Evolutionary conservation across 2,888 invertebrate species (phyloP), one percentile per base, ranked within the genome.

Genomic region (Pantelozetes paolii): DNA sequence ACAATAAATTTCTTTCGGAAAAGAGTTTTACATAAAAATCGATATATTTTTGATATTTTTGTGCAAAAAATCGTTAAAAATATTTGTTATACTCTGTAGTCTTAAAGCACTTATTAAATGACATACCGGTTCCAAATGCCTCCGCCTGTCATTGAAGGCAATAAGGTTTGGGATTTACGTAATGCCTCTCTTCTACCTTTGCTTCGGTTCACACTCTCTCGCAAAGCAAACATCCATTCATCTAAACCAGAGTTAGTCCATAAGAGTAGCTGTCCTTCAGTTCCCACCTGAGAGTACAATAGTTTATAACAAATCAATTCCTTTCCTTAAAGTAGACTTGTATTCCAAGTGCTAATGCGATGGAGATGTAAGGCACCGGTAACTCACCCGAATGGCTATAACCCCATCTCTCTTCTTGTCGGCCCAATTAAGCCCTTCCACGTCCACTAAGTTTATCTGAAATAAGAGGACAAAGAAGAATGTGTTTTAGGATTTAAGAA

Each of bases 381-480:
- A 30, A 72, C 67, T 42, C 28, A 73, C 73, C 11, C 83, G 84
- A 74, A 86, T 80, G n/a, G 84, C 84, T 77, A 88, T 86, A 77
- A 86, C 85, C 80, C 86, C 87, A 80, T 87, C 88, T 72, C 86
- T 87, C 78, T 87, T 86, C 77, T 87, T 86, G 81, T 87, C 88
- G 75, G 87, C 84, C 88, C 88, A 88, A 81, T 87, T 87, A 64
- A 88, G 86, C 79, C 85, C 85, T 79, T 87, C 87, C 64, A 88
- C 86, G 80, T 88, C 88, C 72, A 87, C 86, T 78, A 87, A 83
- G 28, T 70, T 74, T 5, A 74, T 30, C 74, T 74, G 81, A 86
- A 86, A 6, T 3, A 15, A 18, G 45, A 18, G 45, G 15, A 45
- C 45, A 45, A 15, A 15, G 2, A 45, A 15, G 45, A 15, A 15